Conservation (phyloP, 2,113 vertebrate genomes). For the Cyprinodon variegatus region DNA sequence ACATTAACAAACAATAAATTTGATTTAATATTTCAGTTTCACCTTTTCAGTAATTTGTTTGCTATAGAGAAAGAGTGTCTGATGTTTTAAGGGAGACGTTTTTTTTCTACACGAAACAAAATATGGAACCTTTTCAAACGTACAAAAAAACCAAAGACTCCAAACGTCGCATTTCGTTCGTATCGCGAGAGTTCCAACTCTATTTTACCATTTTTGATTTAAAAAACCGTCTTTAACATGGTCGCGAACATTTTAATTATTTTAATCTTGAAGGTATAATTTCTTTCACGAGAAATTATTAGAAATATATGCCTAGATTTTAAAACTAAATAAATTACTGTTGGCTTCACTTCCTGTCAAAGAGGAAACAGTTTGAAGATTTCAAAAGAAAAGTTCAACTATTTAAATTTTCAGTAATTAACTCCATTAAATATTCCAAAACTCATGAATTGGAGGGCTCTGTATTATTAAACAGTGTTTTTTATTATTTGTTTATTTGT, state of each 20-base stretch:
- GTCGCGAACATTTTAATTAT: neutral
- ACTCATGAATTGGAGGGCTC: neutral
- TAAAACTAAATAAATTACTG: neutral
- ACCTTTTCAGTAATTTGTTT: too few relatives aligned
- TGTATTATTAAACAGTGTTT: neutral
- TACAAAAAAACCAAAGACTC: rapidly evolving
- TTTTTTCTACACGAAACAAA: neutral
- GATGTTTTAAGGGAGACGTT: too few relatives aligned
- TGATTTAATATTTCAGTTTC: too few relatives aligned
- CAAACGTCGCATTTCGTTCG: neutral
- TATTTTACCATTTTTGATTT: neutral
- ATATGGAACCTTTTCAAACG: neutral
- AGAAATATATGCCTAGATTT: neutral
- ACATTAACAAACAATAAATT: too few relatives aligned
- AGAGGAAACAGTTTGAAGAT: rapidly evolving
- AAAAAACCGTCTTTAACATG: neutral
- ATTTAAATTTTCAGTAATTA: rapidly evolving
- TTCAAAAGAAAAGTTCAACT: slow-evolving; percentile 45
- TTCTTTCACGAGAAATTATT: rapidly evolving
- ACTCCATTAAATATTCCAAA: neutral
- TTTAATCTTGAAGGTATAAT: neutral
- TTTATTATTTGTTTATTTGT: rapidly evolving
- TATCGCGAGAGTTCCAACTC: slow-evolving; percentile 8
- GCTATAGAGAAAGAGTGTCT: too few relatives aligned
- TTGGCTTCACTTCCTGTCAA: slow-evolving; percentile 23